These are phyloP conservation scores for Coregonus ussuriensis DNA, from an alignment of 2,797 vertebrate genomes.

Conservation along the genomic window DNA sequence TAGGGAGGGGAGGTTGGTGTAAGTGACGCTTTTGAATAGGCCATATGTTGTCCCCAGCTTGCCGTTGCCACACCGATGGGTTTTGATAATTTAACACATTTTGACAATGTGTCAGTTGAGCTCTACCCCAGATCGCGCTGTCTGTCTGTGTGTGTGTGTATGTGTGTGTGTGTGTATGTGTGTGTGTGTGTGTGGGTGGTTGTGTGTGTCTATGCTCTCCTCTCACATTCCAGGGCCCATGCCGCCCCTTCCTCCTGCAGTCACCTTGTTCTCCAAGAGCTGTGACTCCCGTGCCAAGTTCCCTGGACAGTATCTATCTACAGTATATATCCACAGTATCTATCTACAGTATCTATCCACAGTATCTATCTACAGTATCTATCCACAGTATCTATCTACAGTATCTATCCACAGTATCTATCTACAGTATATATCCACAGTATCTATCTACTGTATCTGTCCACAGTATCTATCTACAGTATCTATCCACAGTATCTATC, in stretches of 20 bases:
- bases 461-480: too few relatives aligned
- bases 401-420: fast-evolving
- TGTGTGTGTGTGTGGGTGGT: conserved; percentile 33
- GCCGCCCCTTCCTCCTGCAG: conserved; percentile 63
- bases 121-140: conserved; percentile 69
- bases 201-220: conserved; percentile 50
- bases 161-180: conserved; percentile 28
- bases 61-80: conserved; percentile 77
- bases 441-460: too few relatives aligned
- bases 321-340: not conserved
- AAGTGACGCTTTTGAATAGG: conserved; percentile 47
- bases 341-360: too few relatives aligned
- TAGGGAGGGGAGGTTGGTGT: conserved; percentile 32
- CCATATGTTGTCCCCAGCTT: conserved; percentile 86
- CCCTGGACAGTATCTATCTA: conserved; percentile 21
- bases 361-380: too few relatives aligned
- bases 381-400: too few relatives aligned
- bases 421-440: too few relatives aligned
- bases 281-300: conserved; percentile 54
- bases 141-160: conserved; percentile 28
- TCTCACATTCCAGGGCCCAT: conserved; percentile 72
- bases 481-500: too few relatives aligned
- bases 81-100: conserved; percentile 81
- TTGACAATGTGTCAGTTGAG: conserved; percentile 84
- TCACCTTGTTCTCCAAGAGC: conserved; percentile 69